These are phyloP conservation scores for Erithacus rubecula DNA, from an alignment of 2,797 vertebrate genomes.

Conservation along the genomic window DNA sequence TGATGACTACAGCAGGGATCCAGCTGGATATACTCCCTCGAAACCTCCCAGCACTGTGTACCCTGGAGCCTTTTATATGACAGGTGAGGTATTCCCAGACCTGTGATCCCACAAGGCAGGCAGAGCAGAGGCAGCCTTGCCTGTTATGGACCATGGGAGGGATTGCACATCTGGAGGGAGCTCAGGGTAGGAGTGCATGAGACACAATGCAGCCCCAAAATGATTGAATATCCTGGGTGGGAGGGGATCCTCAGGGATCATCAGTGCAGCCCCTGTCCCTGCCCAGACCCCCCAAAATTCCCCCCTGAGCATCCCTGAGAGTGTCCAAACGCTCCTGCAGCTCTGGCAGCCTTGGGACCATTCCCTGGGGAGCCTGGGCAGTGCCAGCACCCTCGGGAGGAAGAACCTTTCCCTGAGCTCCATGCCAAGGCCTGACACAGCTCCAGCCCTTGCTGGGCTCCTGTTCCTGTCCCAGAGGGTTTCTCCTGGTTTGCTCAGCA, in stretches of 20 bases:
- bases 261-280: rapidly evolving
- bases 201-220: background rate
- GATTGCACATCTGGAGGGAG: background rate
- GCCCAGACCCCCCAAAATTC: background rate
- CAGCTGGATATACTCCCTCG: slow-evolving; percentile 83
- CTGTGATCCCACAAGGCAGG: rapidly evolving
- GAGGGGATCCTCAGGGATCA: rapidly evolving
- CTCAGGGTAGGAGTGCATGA: background rate
- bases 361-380: background rate
- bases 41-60: slow-evolving; percentile 88
- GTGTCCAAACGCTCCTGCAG: background rate
- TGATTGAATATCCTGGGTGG: background rate
- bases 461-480: background rate
- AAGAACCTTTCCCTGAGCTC: background rate
- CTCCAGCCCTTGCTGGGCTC: background rate
- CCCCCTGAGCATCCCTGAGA: background rate
- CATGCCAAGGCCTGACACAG: background rate
- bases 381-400: background rate
- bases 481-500: rapidly evolving
- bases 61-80: slow-evolving; percentile 93
- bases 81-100: slow-evolving; percentile 75
- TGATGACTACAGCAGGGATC: slow-evolving; percentile 91
- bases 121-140: background rate
- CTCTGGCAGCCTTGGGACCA: background rate
- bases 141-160: rapidly evolving